A percentile compares a stretch with the other conserved stretches of the same genome.
Conservation (phyloP, 2,113 vertebrate genomes). For the Rhinogobius similis region DNA sequence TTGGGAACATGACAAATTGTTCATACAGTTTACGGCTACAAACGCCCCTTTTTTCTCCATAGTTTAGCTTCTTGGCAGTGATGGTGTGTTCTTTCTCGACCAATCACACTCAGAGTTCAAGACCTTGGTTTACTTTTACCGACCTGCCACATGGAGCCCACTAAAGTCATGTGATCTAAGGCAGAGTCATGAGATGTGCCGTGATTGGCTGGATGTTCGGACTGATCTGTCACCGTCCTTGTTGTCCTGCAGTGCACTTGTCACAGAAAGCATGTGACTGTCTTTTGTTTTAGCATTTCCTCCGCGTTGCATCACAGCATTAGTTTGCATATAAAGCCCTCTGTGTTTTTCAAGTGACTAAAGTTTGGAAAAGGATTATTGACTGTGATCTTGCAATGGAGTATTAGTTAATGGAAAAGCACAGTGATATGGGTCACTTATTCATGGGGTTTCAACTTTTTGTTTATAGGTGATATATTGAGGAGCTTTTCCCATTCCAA, state of each 20-base stretch:
- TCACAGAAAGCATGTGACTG: conserved; percentile 38
- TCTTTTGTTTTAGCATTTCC: conserved; percentile 30
- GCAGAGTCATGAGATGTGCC: conserved; percentile 8
- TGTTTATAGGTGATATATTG: background rate
- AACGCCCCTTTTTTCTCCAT: background rate
- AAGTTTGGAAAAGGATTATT: conserved; percentile 14
- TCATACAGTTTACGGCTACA: background rate
- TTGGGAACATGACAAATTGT: background rate
- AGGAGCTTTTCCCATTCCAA: too few relatives aligned
- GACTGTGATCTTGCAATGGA: background rate
- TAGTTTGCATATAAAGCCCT: conserved; percentile 15
- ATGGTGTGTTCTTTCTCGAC: background rate
- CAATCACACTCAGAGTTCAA: conserved; percentile 17
- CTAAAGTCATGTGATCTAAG: conserved; percentile 28
- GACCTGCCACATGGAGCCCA: background rate
- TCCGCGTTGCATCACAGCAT: conserved; percentile 38
- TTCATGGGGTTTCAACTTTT: background rate
- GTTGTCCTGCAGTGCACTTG: conserved; percentile 35
- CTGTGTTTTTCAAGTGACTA: conserved; percentile 1
- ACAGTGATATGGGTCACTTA: background rate
- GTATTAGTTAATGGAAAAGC: background rate
- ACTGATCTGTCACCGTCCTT: conserved; percentile 42
- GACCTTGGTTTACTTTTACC: conserved; percentile 27
- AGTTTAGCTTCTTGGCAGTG: background rate
- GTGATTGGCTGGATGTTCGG: conserved; percentile 22